Evolutionary conservation across 2,113 vertebrate species (phyloP).

Genomic region (Philantomba maxwellii): DNA sequence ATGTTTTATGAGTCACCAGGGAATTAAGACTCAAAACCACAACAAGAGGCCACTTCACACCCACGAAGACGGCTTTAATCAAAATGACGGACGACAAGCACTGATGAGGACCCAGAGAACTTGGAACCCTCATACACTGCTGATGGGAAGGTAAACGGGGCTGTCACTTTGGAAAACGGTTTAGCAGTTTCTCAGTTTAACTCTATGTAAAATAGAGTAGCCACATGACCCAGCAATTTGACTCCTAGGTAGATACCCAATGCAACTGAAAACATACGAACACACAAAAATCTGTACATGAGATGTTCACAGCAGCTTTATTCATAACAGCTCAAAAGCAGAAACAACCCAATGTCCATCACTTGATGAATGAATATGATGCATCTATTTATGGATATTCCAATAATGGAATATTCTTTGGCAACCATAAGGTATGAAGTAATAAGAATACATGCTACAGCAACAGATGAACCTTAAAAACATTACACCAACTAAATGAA

Average conservation of each 20-base stretch:
- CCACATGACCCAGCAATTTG: neutral
- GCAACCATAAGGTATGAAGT: neutral
- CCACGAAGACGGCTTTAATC: neutral
- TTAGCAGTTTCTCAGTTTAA: neutral
- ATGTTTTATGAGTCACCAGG: neutral
- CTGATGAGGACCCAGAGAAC: neutral
- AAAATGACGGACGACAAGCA: neutral
- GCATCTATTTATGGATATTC: neutral
- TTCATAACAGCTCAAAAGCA: neutral
- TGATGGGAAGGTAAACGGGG: neutral
- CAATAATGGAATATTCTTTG: neutral
- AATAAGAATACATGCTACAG: neutral
- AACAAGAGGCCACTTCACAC: neutral
- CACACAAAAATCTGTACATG: neutral
- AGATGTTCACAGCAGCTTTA: neutral
- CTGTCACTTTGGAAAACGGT: neutral
- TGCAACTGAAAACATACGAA: neutral
- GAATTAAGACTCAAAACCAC: neutral
- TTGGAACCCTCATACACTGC: neutral
- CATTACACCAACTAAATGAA: neutral
- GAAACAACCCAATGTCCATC: neutral
- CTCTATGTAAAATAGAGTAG: neutral
- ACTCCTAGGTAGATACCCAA: neutral
- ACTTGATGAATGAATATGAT: neutral
- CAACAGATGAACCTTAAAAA: neutral